A percentile compares a stretch with the other conserved stretches of the same genome.
These are phyloP conservation scores for Sternotherus odoratus DNA, from an alignment of 2,797 vertebrate genomes.

Conservation along the genomic window DNA sequence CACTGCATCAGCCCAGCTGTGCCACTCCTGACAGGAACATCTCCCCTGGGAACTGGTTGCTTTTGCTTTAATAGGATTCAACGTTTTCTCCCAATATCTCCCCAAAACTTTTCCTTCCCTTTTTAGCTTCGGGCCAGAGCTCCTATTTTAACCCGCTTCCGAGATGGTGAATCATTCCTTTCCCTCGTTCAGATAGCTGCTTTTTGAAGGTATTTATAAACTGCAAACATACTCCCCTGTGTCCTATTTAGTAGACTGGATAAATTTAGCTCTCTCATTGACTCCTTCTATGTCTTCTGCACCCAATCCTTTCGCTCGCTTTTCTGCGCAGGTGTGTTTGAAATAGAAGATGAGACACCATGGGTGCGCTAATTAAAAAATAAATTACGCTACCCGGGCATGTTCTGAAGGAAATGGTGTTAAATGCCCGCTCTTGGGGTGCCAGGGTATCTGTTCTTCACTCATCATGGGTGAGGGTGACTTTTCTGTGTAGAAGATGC, in stretches of 20 bases:
- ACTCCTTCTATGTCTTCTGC: not conserved
- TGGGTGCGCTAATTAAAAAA: not conserved
- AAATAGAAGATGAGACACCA: not conserved
- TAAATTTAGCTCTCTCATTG: constrained; percentile 5
- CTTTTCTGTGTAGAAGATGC: not conserved
- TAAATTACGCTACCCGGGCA: not conserved
- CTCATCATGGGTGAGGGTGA: not conserved
- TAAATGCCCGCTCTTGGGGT: not conserved
- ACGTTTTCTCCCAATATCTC: not conserved
- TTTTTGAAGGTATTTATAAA: constrained; percentile 72
- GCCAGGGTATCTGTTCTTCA: not conserved
- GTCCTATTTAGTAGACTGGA: constrained; percentile 20
- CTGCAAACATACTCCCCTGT: not conserved
- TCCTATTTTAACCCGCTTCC: constrained; percentile 6
- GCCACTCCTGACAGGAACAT: not conserved
- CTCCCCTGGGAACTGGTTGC: not conserved
- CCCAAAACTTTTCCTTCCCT: no score
- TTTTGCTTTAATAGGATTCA: fast-evolving
- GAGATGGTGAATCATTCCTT: constrained; percentile 56
- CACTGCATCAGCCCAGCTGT: not conserved
- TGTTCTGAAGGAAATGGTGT: not conserved
- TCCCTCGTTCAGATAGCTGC: constrained; percentile 22
- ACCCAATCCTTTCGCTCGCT: not conserved
- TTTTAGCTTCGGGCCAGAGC: not conserved
- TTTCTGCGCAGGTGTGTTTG: not conserved